A percentile compares a stretch with the other conserved stretches of the same genome.
phyloP scores from a whole-genome alignment of 2,888 invertebrate species.

The Papilio gigon region DNA sequence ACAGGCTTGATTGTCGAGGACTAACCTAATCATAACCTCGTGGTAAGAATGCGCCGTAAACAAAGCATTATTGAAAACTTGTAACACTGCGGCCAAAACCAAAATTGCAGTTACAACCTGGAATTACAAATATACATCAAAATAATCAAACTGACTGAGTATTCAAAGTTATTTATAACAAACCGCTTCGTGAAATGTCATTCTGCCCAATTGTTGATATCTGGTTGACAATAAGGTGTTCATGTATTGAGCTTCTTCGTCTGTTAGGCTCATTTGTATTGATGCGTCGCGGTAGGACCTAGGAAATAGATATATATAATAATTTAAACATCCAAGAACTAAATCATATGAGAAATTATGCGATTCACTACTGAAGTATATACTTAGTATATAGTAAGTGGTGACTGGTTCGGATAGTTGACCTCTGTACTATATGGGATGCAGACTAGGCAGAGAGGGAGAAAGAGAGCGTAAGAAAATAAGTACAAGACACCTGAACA shows the following conservation, averaged over 20 bases:
- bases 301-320: slow-evolving; percentile 12
- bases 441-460: too few species aligned
- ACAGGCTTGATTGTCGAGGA: not conserved
- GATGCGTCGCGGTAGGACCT: slow-evolving; percentile 60
- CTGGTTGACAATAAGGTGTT: slow-evolving; percentile 57
- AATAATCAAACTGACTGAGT: not conserved
- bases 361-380: not conserved
- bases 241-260: slow-evolving; percentile 65
- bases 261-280: slow-evolving; percentile 63
- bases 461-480: too few species aligned
- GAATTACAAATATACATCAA: slow-evolving; percentile 3
- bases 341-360: not conserved
- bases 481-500: slow-evolving; percentile 61
- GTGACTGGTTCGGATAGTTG: too few species aligned
- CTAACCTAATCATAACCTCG: slow-evolving; percentile 28
- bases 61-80: slow-evolving; percentile 44
- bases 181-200: slow-evolving; percentile 61
- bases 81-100: slow-evolving; percentile 14
- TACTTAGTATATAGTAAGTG: too few species aligned
- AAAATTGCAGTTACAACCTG: slow-evolving; percentile 28
- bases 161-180: not conserved
- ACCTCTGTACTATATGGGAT: too few species aligned
- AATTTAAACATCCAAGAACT: not conserved
- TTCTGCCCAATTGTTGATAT: slow-evolving; percentile 56
- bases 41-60: slow-evolving; percentile 52